Evolutionary conservation across 2,888 invertebrate genomes (phyloP).

Genomic region (Tinea trinotella): DNA sequence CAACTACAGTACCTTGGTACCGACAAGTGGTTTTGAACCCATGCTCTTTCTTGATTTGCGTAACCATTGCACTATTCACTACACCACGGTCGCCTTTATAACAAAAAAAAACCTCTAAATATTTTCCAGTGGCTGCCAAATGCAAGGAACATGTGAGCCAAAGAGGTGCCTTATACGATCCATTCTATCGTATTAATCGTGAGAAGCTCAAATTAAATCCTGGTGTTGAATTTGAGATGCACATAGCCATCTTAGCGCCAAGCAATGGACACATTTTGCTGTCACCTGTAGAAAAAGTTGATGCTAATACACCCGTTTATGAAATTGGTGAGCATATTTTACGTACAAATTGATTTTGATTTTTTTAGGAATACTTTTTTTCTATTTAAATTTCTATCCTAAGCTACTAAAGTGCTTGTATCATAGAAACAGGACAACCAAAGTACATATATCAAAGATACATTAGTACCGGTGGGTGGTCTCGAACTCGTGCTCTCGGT

Average conservation of each 20-base stretch:
- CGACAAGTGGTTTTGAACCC: too few relatives aligned
- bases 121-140: conserved; percentile 43
- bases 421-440: too few relatives aligned
- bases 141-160: conserved; percentile 71
- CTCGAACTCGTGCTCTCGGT: too few relatives aligned
- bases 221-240: conserved; percentile 65
- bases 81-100: too few relatives aligned
- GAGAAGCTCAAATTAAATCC: conserved; percentile 19
- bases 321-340: conserved; percentile 78
- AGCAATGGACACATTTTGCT: conserved; percentile 81
- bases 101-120: too few relatives aligned
- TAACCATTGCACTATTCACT: too few relatives aligned
- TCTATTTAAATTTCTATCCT: too few relatives aligned
- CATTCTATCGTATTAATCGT: conserved; percentile 64
- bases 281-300: conserved; percentile 61
- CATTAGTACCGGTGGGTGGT: too few relatives aligned
- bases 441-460: too few relatives aligned
- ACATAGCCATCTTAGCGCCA: conserved; percentile 75
- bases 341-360: background rate
- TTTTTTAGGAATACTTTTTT: background rate
- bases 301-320: conserved; percentile 71
- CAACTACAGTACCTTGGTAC: too few relatives aligned
- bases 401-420: too few relatives aligned
- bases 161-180: conserved; percentile 71
- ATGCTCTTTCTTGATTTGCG: too few relatives aligned